phyloP scores from a whole-genome alignment of 2,888 invertebrate species.

The Gandaritis pyraliata region DNA sequence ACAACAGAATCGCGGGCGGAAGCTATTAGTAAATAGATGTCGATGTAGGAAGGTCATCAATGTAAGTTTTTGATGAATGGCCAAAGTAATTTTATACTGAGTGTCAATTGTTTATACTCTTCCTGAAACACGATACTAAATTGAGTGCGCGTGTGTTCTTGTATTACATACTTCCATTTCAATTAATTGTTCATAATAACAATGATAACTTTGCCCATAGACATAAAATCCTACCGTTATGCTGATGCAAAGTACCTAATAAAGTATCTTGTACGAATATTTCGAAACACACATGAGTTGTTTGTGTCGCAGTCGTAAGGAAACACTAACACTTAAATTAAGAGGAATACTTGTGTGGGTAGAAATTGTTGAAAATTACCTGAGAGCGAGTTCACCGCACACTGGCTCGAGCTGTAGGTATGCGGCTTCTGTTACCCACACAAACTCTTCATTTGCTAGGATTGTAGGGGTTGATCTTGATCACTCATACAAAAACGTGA shows the following conservation, averaged over 20 bases:
- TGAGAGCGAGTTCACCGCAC: conserved; percentile 15
- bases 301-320: conserved; percentile 28
- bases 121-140: conserved; percentile 26
- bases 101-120: conserved; percentile 16
- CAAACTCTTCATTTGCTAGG: too few relatives aligned
- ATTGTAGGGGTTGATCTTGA: too few relatives aligned
- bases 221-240: not conserved
- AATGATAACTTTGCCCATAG: not conserved
- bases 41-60: not conserved
- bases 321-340: conserved; percentile 32
- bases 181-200: too few relatives aligned
- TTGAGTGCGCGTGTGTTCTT: conserved; percentile 2
- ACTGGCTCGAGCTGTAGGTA: conserved; percentile 11
- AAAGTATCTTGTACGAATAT: not conserved
- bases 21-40: not conserved
- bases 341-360: conserved; percentile 27
- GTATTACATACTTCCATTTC: conserved; percentile 13
- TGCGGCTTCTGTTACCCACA: not conserved
- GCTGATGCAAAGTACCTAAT: not conserved
- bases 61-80: conserved; percentile 13
- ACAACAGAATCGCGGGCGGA: too few relatives aligned
- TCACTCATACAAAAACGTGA: too few relatives aligned
- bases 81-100: conserved; percentile 11
- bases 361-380: conserved; percentile 34
- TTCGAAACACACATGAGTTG: conserved; percentile 7